Conservation (phyloP, 2,888 invertebrate species). For the Trypoxylon attenuatum region DNA sequence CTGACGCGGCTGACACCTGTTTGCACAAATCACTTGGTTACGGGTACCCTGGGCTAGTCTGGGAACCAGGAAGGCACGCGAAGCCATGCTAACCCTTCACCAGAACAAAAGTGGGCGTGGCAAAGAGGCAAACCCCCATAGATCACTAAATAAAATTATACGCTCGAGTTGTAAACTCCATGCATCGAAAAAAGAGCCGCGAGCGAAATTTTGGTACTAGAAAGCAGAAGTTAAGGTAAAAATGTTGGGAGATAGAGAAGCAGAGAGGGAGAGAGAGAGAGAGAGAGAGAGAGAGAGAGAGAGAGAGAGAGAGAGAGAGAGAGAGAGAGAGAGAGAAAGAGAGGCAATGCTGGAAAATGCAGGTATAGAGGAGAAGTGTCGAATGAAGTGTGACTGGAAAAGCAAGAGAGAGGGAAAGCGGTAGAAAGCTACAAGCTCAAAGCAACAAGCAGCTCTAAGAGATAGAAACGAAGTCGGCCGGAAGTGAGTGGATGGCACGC, state of each 20-base stretch:
- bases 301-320: constrained; percentile 12
- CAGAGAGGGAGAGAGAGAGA: constrained; percentile 13
- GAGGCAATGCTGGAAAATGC: constrained; percentile 4
- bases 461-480: background rate
- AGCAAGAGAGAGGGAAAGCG: too few species aligned
- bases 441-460: constrained; percentile 1
- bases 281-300: constrained; percentile 11
- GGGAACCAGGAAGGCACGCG: too few species aligned
- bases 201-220: too few species aligned
- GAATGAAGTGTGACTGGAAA: constrained; percentile 10
- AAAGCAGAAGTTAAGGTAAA: too few species aligned
- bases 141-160: constrained; percentile 47
- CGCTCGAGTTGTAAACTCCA: constrained; percentile 10
- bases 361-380: too few species aligned
- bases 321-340: background rate
- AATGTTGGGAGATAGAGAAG: background rate
- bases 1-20: constrained; percentile 32
- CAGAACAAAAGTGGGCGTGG: constrained; percentile 7
- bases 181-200: too few species aligned
- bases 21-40: constrained; percentile 24
- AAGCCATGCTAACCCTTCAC: too few species aligned
- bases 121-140: constrained; percentile 4
- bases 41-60: constrained; percentile 11
- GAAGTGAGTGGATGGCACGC: too few species aligned
- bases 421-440: too few species aligned